phyloP scores from a whole-genome alignment of 1,140 invertebrate genomes.

The Drosophila arawakana region DNA sequence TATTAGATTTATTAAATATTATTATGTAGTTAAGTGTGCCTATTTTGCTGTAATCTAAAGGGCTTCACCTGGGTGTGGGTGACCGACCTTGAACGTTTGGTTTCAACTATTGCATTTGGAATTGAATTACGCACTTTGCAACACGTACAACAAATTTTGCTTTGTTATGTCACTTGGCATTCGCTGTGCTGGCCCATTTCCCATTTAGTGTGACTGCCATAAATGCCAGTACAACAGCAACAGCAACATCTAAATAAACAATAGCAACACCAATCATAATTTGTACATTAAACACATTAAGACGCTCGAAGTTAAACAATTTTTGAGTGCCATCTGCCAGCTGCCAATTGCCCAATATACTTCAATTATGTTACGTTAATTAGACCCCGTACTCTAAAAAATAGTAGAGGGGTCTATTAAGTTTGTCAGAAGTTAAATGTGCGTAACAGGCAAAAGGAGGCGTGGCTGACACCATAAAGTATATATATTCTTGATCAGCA shows the following conservation, averaged over 20 bases:
- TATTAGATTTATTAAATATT: conserved; percentile 76
- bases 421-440: too few species aligned
- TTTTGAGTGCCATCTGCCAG: conserved; percentile 34
- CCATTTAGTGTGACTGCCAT: conserved; percentile 58
- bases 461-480: too few species aligned
- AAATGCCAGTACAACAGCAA: conserved; percentile 69
- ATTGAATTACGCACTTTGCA: conserved; percentile 43
- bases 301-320: conserved; percentile 36
- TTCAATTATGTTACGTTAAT: conserved; percentile 60
- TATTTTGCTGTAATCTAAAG: background rate
- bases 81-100: conserved; percentile 65
- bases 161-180: conserved; percentile 74
- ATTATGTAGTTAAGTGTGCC: conserved; percentile 51
- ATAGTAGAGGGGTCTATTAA: too few species aligned
- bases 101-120: conserved; percentile 33
- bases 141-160: conserved; percentile 57
- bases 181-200: conserved; percentile 69
- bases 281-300: conserved; percentile 79
- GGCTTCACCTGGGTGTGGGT: conserved; percentile 11
- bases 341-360: conserved; percentile 55
- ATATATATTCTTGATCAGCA: too few species aligned
- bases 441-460: too few species aligned
- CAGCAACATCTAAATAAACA: conserved; percentile 14
- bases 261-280: conserved; percentile 56
- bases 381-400: background rate